A percentile compares a stretch with the other conserved stretches of the same genome.
Evolutionary conservation across 2,888 invertebrate genomes (phyloP).

Genomic region (Limnephilus marmoratus): DNA sequence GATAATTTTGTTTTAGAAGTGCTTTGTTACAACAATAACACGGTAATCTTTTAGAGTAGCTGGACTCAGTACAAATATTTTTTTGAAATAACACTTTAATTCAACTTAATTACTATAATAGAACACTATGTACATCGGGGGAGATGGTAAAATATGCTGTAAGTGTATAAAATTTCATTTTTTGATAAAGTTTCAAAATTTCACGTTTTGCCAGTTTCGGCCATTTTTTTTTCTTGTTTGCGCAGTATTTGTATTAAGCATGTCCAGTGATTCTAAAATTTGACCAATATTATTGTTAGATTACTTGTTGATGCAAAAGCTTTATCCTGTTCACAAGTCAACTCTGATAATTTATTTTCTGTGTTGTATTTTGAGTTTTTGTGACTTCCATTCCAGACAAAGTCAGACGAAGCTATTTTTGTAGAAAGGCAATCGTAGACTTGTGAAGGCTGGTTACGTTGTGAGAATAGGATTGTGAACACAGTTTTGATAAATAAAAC

Average conservation of each 20-base stretch:
- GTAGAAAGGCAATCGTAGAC: neutral
- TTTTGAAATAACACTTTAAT: too few relatives aligned
- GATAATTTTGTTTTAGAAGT: neutral
- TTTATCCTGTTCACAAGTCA: neutral
- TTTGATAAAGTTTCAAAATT: too few relatives aligned
- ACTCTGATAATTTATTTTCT: neutral
- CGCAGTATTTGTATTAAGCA: too few relatives aligned
- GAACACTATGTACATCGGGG: too few relatives aligned
- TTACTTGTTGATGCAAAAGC: neutral
- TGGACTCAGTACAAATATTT: too few relatives aligned
- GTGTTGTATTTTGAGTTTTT: neutral
- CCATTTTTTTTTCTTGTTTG: too few relatives aligned
- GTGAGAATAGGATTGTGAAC: slow-evolving; percentile 21
- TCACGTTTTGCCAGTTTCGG: too few relatives aligned
- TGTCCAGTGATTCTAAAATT: too few relatives aligned
- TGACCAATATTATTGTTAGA: neutral
- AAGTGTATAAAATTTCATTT: too few relatives aligned
- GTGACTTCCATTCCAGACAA: neutral
- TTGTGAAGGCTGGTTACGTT: neutral
- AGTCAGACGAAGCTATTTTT: neutral
- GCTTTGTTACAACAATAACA: neutral
- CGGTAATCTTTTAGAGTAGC: too few relatives aligned
- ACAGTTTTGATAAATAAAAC: slow-evolving; percentile 46
- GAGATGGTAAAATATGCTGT: too few relatives aligned
- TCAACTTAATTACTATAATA: too few relatives aligned